phyloP scores from a whole-genome alignment of 2,113 vertebrate genomes.

The Anseranas semipalmata region DNA sequence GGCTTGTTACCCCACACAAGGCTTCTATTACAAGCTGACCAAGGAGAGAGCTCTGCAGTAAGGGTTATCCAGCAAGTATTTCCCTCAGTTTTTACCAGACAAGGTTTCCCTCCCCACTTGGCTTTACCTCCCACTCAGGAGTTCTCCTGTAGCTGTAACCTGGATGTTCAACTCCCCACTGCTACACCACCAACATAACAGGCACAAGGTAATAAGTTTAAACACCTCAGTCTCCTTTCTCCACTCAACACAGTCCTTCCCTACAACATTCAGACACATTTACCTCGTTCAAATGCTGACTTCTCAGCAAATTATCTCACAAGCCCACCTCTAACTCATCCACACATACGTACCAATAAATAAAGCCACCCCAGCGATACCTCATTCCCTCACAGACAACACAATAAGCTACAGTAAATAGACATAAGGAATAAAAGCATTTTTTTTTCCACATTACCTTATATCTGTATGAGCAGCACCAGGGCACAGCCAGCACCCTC shows the following conservation, averaged over 20 bases:
- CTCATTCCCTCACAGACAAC: rapidly evolving
- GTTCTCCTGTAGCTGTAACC: rapidly evolving
- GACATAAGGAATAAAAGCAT: rapidly evolving
- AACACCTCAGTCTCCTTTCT: rapidly evolving
- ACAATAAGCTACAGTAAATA: rapidly evolving
- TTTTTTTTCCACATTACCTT: background rate
- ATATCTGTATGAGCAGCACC: rapidly evolving
- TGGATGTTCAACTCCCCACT: rapidly evolving
- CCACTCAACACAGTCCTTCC: background rate
- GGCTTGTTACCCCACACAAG: rapidly evolving
- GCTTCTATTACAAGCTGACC: rapidly evolving
- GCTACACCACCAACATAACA: background rate
- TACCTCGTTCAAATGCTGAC: rapidly evolving
- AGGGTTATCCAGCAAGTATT: background rate
- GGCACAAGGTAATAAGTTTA: rapidly evolving
- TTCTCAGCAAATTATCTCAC: background rate
- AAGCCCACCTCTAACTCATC: too few species aligned
- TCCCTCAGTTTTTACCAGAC: rapidly evolving
- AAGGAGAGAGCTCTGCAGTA: rapidly evolving
- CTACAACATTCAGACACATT: rapidly evolving
- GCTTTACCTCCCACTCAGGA: too few species aligned
- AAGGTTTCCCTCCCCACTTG: background rate
- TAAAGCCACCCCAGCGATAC: rapidly evolving
- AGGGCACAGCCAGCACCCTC: background rate
- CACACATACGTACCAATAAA: too few species aligned